A percentile compares a stretch with the other conserved stretches of the same genome.
Conservation (phyloP, 1,140 invertebrate species). For the Diachasmimorpha longicaudata region DNA sequence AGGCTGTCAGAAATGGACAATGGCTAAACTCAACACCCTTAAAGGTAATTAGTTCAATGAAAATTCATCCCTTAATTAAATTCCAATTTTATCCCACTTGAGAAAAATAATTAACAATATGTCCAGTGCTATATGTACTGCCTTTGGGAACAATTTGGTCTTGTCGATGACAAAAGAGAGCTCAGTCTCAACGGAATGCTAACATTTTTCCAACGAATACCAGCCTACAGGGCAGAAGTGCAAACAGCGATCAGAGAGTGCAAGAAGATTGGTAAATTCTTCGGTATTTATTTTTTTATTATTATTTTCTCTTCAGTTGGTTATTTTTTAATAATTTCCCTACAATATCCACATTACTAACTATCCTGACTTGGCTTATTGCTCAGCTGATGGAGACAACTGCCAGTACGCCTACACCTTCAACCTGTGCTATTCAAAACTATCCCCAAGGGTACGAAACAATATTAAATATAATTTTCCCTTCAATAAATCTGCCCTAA, state of each 20-base stretch:
- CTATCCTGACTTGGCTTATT: constrained; percentile 6
- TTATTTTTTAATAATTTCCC: constrained; percentile 22
- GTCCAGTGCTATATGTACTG: constrained; percentile 57
- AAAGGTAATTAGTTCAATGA: constrained; percentile 39
- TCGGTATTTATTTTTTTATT: constrained; percentile 37
- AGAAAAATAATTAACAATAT: too few species aligned
- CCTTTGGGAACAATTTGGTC: constrained; percentile 53
- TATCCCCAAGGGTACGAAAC: constrained; percentile 46
- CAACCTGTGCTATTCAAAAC: constrained; percentile 48
- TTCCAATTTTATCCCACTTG: background rate
- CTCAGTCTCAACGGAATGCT: constrained; percentile 53
- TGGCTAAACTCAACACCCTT: constrained; percentile 48
- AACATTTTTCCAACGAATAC: constrained; percentile 55
- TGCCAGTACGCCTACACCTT: constrained; percentile 51
- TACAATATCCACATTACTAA: background rate
- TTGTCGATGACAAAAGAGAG: constrained; percentile 50
- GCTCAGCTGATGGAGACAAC: constrained; percentile 45
- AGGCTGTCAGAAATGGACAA: constrained; percentile 49
- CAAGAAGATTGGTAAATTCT: constrained; percentile 52
- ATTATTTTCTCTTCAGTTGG: constrained; percentile 2
- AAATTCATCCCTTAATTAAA: background rate
- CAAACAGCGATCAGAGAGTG: constrained; percentile 46
- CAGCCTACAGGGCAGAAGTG: constrained; percentile 49
- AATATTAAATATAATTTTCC: too few species aligned
- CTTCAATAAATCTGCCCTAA: background rate